Percentiles rank a stretch among this genome's conserved stretches.
Evolutionary conservation across 2,888 invertebrate genomes (phyloP).

Genomic region (Parasteatoda lunata): DNA sequence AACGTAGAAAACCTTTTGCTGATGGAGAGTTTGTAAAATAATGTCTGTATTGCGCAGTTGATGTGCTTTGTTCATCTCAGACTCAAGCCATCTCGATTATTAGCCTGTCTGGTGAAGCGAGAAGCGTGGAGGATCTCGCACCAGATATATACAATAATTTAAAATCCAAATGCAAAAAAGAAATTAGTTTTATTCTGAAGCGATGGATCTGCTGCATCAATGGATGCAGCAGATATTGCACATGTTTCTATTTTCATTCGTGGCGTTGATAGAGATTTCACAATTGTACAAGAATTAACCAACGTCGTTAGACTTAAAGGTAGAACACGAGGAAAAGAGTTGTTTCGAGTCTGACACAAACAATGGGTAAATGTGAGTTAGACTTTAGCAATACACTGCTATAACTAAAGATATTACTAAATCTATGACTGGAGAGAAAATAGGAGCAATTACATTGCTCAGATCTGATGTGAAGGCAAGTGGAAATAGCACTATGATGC

Average conservation of each 20-base stretch:
- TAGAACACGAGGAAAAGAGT: background rate
- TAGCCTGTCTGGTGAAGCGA: conserved; percentile 5
- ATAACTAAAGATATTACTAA: conserved; percentile 7
- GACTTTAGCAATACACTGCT: conserved; percentile 9
- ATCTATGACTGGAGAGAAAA: conserved; percentile 5
- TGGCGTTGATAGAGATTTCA: too few species aligned
- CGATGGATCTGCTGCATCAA: background rate
- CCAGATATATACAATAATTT: conserved; percentile 9
- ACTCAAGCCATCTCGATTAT: conserved; percentile 1
- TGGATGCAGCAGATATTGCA: conserved; percentile 7
- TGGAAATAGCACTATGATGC: conserved; percentile 13
- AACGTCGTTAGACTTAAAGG: conserved; percentile 11
- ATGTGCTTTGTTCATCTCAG: background rate
- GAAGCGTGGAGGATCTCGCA: conserved; percentile 5
- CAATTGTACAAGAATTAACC: conserved; percentile 23
- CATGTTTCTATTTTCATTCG: background rate
- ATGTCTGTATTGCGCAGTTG: background rate
- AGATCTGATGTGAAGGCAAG: background rate
- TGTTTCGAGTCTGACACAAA: conserved; percentile 14
- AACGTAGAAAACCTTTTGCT: background rate
- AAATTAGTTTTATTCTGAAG: background rate
- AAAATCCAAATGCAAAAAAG: background rate
- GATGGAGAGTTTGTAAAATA: background rate
- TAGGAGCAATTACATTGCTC: background rate
- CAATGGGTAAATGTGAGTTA: conserved; percentile 12